phyloP scores from a whole-genome alignment of 2,888 invertebrate species.

The Rotaria sp. region DNA sequence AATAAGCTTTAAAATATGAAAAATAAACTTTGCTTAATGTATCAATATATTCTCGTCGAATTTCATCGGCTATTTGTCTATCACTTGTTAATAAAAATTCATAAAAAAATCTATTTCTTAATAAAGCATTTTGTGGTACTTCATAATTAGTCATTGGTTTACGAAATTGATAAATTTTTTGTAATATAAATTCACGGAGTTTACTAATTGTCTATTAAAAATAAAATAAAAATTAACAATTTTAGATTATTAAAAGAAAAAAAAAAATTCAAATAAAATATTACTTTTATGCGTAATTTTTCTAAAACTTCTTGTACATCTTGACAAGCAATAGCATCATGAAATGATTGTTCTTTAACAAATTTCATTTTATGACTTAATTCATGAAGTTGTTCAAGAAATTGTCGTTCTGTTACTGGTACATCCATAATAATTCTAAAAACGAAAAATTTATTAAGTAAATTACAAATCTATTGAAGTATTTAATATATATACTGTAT shows the following conservation, averaged over 20 bases:
- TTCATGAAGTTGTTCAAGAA: conserved; percentile 77
- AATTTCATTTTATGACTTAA: conserved; percentile 92
- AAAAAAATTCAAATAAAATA: conserved; percentile 3
- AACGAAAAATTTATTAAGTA: too few relatives aligned
- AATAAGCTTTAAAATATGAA: conserved; percentile 66
- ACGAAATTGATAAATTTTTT: conserved; percentile 89
- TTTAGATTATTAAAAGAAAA: conserved; percentile 45
- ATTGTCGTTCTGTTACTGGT: conserved; percentile 84
- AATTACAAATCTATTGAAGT: too few relatives aligned
- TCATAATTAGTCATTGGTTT: conserved; percentile 98
- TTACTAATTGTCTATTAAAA: conserved; percentile 71
- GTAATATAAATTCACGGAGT: conserved; percentile 81
- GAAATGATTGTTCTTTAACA: conserved; percentile 86
- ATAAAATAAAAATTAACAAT: conserved; percentile 35
- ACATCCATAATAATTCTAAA: conserved; percentile 77
- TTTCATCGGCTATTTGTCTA: conserved; percentile 85
- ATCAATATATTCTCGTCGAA: conserved; percentile 87
- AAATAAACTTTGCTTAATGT: conserved; percentile 66
- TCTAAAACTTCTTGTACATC: conserved; percentile 92
- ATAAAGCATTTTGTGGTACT: conserved; percentile 90
- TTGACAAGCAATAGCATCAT: conserved; percentile 59
- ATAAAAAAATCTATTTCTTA: conserved; percentile 78
- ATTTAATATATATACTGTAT: conserved; percentile 67
- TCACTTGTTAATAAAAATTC: conserved; percentile 92
- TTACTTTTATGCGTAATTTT: conserved; percentile 70